Evolutionary conservation across 2,797 vertebrate species (phyloP), one percentile per base, ranked within the genome.

Genomic region (Takifugu ocellatus): DNA sequence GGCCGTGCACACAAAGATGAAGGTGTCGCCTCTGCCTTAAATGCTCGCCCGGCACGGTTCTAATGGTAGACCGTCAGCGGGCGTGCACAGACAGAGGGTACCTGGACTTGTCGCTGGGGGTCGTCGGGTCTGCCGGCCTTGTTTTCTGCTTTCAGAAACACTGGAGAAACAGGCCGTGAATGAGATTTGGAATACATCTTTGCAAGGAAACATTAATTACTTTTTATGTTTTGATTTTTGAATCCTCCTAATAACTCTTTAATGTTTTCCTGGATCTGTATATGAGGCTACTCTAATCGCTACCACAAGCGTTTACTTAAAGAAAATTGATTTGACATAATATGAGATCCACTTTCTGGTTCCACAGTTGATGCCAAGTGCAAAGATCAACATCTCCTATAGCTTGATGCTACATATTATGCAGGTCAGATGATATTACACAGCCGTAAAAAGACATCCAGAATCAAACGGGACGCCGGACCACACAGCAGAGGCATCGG

Each of bases 401-500:
- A 33, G 33, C 33, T 9, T 33, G 33, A 33, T 33, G 33, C 33
- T 11, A 33, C 33, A 33, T 33, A 33, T 33, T 33, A 2, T 11
- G 33, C 10, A 11, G 36, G 36, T 24, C 49, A 72, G 55, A 75
- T 66, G 56, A 51, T 62, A 17, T 70, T 64, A 59, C 33, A 44
- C 72, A 62, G 68, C 56, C 16, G 51, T 56, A 60, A 31, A 60
- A 31, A 55, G 29, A 62, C 17, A 48, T 51, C 7, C 42, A 49
- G 1, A 54, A 52, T 52, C 45, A 45, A 50, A 63, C 25, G 48
- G 42, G 5, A 14, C 16, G 1, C 16, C 15, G 15, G 43, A 7
- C n/a, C 16, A 44, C 16, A 17, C 16, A 16, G n/a, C 43, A 16
- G 43, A 44, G n/a, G 43, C 43, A 3, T 8, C 43, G 0, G n/a